These are phyloP conservation scores for Calcarius lapponicus DNA, from an alignment of 2,797 vertebrate genomes.

Conservation along the genomic window DNA sequence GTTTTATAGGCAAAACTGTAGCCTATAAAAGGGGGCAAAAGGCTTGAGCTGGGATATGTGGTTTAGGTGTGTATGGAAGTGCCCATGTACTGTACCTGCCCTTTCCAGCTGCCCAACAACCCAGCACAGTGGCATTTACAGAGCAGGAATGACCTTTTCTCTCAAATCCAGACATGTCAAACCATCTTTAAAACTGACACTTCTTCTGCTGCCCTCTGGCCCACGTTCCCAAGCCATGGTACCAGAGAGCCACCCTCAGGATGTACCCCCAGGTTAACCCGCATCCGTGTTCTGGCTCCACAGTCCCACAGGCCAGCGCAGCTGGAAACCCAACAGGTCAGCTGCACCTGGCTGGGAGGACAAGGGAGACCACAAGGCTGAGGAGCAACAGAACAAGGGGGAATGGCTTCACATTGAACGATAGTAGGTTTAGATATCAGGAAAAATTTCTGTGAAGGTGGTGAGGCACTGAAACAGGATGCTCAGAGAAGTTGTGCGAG, in stretches of 20 bases:
- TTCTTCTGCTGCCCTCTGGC: fast-evolving
- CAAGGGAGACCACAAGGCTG: background rate
- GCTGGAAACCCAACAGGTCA: background rate
- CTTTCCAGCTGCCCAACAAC: too few relatives aligned
- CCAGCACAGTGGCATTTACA: fast-evolving
- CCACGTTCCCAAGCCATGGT: background rate
- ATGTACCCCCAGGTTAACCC: fast-evolving
- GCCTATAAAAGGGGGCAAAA: too few relatives aligned
- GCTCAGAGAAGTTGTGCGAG: background rate
- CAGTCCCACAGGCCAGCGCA: too few relatives aligned
- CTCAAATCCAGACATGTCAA: background rate
- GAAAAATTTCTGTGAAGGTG: too few relatives aligned
- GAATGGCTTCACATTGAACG: background rate
- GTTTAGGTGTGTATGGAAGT: fast-evolving
- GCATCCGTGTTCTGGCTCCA: background rate
- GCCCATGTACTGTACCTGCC: fast-evolving
- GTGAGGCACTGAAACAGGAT: background rate
- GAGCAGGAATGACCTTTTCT: background rate
- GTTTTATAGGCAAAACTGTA: background rate
- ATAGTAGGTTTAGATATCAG: fast-evolving
- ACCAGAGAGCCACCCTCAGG: background rate
- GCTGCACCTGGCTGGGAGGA: too few relatives aligned
- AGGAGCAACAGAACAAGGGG: background rate
- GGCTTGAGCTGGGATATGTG: fast-evolving
- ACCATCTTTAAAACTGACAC: fast-evolving